Conservation (phyloP, 2,113 vertebrate genomes). For the Gasterosteus aculeatus region DNA sequence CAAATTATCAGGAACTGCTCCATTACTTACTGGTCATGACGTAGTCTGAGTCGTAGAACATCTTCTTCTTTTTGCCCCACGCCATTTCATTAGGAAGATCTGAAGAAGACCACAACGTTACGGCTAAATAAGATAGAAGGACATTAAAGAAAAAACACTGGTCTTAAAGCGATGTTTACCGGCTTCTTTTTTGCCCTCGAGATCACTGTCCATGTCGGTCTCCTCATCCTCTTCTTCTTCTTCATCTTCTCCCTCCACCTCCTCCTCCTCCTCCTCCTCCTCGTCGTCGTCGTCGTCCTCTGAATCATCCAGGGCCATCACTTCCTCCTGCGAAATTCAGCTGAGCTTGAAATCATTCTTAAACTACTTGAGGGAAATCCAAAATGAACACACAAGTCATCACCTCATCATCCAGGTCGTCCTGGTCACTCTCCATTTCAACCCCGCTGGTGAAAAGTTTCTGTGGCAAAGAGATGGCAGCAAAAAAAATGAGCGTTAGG, state of each 20-base stretch:
- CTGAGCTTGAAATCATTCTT: background rate
- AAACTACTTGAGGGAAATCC: background rate
- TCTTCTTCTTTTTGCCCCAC: slow-evolving; percentile 91
- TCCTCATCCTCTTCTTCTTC: slow-evolving; percentile 75
- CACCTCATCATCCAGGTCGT: slow-evolving; percentile 81
- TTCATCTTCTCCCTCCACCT: slow-evolving; percentile 66
- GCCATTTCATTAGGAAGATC: slow-evolving; percentile 88
- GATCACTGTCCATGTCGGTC: slow-evolving; percentile 89
- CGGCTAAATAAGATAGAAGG: background rate
- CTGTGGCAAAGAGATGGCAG: slow-evolving; percentile 52
- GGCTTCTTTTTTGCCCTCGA: slow-evolving; percentile 83
- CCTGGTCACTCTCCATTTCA: slow-evolving; percentile 73
- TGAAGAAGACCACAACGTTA: slow-evolving; percentile 35
- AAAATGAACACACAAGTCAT: background rate
- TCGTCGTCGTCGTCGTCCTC: slow-evolving; percentile 49
- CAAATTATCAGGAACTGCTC: background rate
- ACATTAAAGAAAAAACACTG: background rate
- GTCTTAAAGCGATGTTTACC: slow-evolving; percentile 21
- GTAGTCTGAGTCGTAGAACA: slow-evolving; percentile 92
- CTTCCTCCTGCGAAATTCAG: slow-evolving; percentile 78
- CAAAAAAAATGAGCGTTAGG: background rate
- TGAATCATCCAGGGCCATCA: slow-evolving; percentile 82
- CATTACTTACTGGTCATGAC: slow-evolving; percentile 70
- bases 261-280: slow-evolving; percentile 78
- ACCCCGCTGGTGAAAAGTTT: slow-evolving; percentile 80